Conservation (phyloP, 2,888 invertebrate species). For the Ophion slaviceki region DNA sequence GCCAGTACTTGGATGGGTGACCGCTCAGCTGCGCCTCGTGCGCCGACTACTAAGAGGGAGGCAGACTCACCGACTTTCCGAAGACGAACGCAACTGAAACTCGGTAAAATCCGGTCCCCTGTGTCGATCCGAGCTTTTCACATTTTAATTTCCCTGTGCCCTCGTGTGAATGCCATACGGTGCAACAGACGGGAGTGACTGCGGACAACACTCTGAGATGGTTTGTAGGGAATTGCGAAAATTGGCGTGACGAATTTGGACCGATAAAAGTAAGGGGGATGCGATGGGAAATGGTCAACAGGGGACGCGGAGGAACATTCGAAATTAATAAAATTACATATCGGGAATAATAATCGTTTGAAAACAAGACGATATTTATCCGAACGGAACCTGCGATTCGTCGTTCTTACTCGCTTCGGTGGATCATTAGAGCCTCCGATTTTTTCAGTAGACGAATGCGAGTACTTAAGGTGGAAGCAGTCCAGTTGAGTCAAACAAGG, state of each 20-base stretch:
- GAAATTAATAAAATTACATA: too few species aligned
- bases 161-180: too few species aligned
- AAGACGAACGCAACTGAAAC: neutral
- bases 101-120: neutral
- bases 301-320: too few species aligned
- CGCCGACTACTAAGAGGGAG: neutral
- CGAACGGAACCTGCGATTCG: neutral
- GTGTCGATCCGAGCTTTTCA: too few species aligned
- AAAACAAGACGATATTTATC: neutral
- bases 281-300: too few species aligned
- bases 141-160: too few species aligned
- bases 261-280: too few species aligned
- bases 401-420: neutral
- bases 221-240: too few species aligned
- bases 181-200: too few species aligned
- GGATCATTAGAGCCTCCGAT: neutral
- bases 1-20: neutral
- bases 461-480: neutral
- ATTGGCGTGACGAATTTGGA: too few species aligned
- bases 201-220: too few species aligned
- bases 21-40: neutral
- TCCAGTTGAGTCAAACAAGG: too few species aligned
- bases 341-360: constrained; percentile 1
- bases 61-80: neutral
- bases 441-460: neutral